These are phyloP conservation scores for Sesamia inferens DNA, from an alignment of 2,888 invertebrate genomes.

Conservation along the genomic window DNA sequence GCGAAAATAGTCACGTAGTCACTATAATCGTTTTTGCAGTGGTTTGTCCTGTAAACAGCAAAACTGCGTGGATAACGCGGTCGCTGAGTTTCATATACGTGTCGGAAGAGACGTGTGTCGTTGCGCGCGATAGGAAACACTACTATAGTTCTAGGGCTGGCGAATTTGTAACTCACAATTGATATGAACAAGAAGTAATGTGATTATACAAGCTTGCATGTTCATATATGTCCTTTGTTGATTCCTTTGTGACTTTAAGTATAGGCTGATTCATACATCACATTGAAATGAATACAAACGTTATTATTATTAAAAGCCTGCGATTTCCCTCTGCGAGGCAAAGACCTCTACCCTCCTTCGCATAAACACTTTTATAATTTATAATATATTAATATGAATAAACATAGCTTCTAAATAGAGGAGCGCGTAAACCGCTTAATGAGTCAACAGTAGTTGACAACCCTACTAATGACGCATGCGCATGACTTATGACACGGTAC, in stretches of 20 bases:
- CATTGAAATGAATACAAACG: background rate
- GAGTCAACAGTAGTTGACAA: constrained; percentile 49
- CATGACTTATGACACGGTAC: constrained; percentile 51
- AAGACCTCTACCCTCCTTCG: no score
- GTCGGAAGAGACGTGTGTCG: constrained; percentile 25
- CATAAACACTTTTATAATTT: constrained; percentile 1
- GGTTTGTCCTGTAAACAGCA: constrained; percentile 57
- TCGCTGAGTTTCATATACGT: constrained; percentile 33
- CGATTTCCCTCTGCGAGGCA: no score
- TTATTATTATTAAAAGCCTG: background rate
- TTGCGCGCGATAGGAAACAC: constrained; percentile 27
- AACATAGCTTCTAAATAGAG: constrained; percentile 16
- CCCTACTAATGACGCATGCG: constrained; percentile 57
- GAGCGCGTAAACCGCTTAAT: constrained; percentile 10
- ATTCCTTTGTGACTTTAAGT: background rate
- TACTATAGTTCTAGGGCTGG: constrained; percentile 29
- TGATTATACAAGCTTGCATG: no score
- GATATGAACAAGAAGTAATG: no score
- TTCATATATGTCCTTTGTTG: no score
- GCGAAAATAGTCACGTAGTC: constrained; percentile 63
- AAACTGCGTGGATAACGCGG: constrained; percentile 24
- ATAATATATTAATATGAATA: constrained; percentile 36
- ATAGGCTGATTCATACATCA: background rate
- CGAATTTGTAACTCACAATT: background rate
- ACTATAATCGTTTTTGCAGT: constrained; percentile 14